These are phyloP conservation scores for Trachops cirrhosus DNA, from an alignment of 2,797 vertebrate genomes.

Conservation along the genomic window DNA sequence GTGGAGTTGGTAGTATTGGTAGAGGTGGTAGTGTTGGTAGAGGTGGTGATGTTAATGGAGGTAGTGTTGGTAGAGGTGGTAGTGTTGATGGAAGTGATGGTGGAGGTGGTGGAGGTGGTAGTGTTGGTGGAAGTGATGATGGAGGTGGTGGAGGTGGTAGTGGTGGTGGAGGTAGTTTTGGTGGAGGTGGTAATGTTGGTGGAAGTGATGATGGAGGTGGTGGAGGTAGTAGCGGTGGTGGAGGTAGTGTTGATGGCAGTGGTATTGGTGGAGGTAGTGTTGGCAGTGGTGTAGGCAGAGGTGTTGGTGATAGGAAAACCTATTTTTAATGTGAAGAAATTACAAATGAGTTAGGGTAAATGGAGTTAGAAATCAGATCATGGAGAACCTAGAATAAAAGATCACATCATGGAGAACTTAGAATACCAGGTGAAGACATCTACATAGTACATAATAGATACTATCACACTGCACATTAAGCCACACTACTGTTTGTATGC, in stretches of 20 bases:
- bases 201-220: neutral
- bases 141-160: neutral
- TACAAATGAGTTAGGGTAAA: neutral
- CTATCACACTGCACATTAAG: neutral
- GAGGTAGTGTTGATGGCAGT: too few relatives aligned
- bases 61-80: too few relatives aligned
- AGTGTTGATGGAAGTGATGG: neutral
- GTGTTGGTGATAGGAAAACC: neutral
- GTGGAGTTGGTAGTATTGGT: too few relatives aligned
- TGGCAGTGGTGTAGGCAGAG: too few relatives aligned
- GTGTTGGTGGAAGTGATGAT: accelerated
- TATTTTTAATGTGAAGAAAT: neutral
- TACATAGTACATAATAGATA: neutral
- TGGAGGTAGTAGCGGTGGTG: too few relatives aligned
- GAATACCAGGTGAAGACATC: neutral
- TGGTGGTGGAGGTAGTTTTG: neutral
- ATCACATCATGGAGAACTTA: neutral
- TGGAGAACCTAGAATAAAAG: neutral
- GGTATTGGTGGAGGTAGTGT: neutral
- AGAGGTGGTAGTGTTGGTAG: accelerated
- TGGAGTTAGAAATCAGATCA: neutral
- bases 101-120: neutral
- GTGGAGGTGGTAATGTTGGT: too few relatives aligned
- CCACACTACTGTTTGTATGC: neutral
- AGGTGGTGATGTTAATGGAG: too few relatives aligned